Evolutionary conservation across 2,888 invertebrate genomes (phyloP).

Genomic region (Rhynchonema sp.): DNA sequence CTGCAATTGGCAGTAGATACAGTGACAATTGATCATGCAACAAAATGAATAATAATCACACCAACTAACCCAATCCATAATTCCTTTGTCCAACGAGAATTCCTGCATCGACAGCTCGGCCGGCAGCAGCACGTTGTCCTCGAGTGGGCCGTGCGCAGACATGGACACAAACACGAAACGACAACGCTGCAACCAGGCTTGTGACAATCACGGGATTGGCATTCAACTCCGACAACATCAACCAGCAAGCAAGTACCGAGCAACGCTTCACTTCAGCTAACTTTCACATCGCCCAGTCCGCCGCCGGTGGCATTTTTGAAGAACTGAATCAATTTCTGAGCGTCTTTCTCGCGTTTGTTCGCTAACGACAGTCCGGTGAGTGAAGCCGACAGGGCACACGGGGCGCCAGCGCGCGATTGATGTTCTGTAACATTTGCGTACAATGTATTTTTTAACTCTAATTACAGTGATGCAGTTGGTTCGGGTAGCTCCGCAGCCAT

Average conservation of each 20-base stretch:
- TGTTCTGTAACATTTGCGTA: too few species aligned
- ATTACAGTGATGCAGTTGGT: too few species aligned
- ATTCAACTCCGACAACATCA: too few species aligned
- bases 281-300: constrained; percentile 1
- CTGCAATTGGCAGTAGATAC: background rate
- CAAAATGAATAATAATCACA: background rate
- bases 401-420: too few species aligned
- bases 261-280: background rate
- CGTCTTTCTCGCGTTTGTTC: background rate
- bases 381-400: too few species aligned
- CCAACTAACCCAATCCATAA: background rate
- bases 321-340: background rate
- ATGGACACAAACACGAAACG: constrained; percentile 3
- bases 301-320: background rate
- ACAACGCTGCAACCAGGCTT: background rate
- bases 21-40: background rate
- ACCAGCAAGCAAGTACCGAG: too few species aligned
- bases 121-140: background rate
- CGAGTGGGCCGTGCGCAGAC: background rate
- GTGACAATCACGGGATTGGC: too few species aligned
- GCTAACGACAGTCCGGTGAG: too few species aligned
- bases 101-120: constrained; percentile 1
- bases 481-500: too few species aligned
- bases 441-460: too few species aligned
- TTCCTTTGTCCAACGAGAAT: background rate